Evolutionary conservation across 1,140 invertebrate genomes (phyloP).

Genomic region (Drosophila equinoxialis): DNA sequence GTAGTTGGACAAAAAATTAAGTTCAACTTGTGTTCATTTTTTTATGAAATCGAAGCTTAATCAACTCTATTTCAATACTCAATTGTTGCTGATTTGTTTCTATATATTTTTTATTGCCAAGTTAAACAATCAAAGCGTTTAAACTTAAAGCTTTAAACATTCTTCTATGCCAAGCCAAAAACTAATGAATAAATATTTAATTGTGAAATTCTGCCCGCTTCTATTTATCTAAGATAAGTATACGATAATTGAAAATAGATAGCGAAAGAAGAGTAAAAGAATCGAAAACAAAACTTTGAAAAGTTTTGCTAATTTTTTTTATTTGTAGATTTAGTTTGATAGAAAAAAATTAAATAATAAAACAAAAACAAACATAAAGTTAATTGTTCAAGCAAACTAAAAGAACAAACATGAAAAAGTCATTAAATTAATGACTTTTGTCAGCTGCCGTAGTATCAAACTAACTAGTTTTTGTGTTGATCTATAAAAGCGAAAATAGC

Average conservation of each 20-base stretch:
- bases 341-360: neutral
- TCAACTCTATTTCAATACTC: too few species aligned
- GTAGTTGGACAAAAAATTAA: too few species aligned
- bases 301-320: neutral
- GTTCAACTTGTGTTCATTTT: too few species aligned
- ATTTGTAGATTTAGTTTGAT: neutral
- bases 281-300: neutral
- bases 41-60: too few species aligned
- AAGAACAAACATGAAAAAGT: conserved; percentile 47
- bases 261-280: neutral
- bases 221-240: neutral
- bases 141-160: too few species aligned
- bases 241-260: conserved; percentile 4
- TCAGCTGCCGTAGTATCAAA: conserved; percentile 17
- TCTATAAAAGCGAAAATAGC: neutral
- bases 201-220: neutral
- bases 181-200: conserved; percentile 11
- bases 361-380: conserved; percentile 29
- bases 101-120: too few species aligned
- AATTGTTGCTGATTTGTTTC: too few species aligned
- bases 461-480: neutral
- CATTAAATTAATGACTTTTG: conserved; percentile 57
- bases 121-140: too few species aligned
- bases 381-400: conserved; percentile 22
- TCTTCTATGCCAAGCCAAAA: neutral